phyloP scores from a whole-genome alignment of 2,113 vertebrate genomes.

The Rhynchopsitta pachyrhyncha region DNA sequence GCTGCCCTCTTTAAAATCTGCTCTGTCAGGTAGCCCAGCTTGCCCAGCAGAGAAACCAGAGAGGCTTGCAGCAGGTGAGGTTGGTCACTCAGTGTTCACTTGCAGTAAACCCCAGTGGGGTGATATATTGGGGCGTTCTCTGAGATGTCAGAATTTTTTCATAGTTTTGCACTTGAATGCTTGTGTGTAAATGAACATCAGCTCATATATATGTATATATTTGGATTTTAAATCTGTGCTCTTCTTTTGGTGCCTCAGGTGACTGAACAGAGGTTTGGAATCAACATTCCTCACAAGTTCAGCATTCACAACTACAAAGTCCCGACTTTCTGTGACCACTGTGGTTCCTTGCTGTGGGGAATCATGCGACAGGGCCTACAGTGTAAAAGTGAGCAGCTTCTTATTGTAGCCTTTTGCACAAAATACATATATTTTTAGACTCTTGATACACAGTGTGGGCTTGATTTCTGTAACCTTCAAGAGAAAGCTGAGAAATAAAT shows the following conservation, averaged over 20 bases:
- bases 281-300: constrained; percentile 97
- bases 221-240: not conserved
- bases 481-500: not conserved
- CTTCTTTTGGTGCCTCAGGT: constrained; percentile 70
- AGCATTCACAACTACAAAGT: constrained; percentile 93
- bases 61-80: not conserved
- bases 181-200: not conserved
- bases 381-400: constrained; percentile 89
- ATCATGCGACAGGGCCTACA: constrained; percentile 92
- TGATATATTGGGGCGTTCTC: not conserved
- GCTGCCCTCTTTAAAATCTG: not conserved
- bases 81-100: not conserved
- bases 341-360: constrained; percentile 95
- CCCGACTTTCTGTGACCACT: constrained; percentile 96
- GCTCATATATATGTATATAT: not conserved
- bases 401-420: not conserved
- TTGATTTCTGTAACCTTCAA: not conserved
- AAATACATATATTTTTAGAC: not conserved
- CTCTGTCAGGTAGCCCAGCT: not conserved
- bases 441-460: not conserved
- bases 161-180: not conserved
- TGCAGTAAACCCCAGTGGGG: not conserved
- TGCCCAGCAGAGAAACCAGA: not conserved
- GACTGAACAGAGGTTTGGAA: constrained; percentile 89
- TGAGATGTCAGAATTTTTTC: not conserved